Evolutionary conservation across 2,113 vertebrate species (phyloP).

Genomic region (Saccopteryx leptura): DNA sequence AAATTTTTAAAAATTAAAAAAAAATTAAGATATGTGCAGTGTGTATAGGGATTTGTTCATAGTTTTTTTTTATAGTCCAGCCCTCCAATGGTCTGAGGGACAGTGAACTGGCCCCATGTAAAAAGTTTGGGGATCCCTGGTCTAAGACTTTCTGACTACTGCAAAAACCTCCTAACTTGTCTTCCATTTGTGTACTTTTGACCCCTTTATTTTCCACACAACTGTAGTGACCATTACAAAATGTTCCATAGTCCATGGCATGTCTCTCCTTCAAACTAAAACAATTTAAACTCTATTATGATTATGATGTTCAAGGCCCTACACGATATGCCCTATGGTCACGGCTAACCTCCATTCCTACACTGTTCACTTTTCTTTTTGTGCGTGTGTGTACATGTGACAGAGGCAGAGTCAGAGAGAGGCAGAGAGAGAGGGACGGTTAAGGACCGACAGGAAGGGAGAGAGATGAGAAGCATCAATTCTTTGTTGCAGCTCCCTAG

Average conservation of each 20-base stretch:
- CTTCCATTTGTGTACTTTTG: not conserved
- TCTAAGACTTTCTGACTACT: not conserved
- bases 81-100: too few species aligned
- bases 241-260: not conserved
- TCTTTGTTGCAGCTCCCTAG: too few species aligned
- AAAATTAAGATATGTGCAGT: too few species aligned
- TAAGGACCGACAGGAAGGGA: too few species aligned
- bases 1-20: too few species aligned
- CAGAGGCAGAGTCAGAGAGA: too few species aligned
- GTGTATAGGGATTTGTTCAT: too few species aligned
- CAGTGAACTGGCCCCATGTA: too few species aligned
- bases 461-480: too few species aligned
- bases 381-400: too few species aligned
- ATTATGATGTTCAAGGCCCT: not conserved
- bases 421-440: too few species aligned
- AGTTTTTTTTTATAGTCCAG: too few species aligned
- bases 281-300: not conserved
- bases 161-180: not conserved
- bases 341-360: not conserved
- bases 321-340: not conserved
- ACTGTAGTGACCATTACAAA: not conserved
- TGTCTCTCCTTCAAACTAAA: slow-evolving; percentile 14
- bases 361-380: not conserved
- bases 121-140: not conserved
- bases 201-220: not conserved